These are phyloP conservation scores for Potamarius usumacintae DNA, from an alignment of 2,113 vertebrate genomes.

Conservation along the genomic window DNA sequence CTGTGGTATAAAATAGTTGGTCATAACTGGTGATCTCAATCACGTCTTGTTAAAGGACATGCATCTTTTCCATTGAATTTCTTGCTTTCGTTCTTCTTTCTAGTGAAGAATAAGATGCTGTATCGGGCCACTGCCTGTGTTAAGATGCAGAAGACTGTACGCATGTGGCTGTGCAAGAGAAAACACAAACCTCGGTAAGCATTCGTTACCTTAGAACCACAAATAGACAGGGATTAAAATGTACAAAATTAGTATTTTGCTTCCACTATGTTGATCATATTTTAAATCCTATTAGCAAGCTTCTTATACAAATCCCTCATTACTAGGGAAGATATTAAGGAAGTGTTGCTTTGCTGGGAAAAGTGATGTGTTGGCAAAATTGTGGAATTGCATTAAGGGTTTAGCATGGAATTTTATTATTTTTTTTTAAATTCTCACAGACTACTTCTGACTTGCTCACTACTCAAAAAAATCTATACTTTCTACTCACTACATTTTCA, in stretches of 20 bases:
- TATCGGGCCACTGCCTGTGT: slow-evolving; percentile 88
- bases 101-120: slow-evolving; percentile 96
- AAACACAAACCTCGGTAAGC: slow-evolving; percentile 95
- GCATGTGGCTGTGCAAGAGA: slow-evolving; percentile 97
- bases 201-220: background rate
- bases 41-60: background rate
- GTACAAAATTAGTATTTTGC: background rate
- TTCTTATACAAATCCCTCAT: background rate
- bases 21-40: background rate
- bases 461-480: background rate
- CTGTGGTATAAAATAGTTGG: background rate
- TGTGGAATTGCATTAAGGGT: background rate
- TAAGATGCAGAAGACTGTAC: slow-evolving; percentile 91
- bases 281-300: slow-evolving; percentile 13
- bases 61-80: background rate
- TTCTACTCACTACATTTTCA: background rate
- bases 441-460: background rate
- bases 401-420: background rate
- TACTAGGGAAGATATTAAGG: background rate
- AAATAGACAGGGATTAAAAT: background rate
- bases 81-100: background rate
- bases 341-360: background rate
- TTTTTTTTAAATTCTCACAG: background rate
- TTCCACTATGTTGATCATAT: background rate
- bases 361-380: background rate